Evolutionary conservation across 2,797 vertebrate species (phyloP).

Genomic region (Ataeniobius toweri): DNA sequence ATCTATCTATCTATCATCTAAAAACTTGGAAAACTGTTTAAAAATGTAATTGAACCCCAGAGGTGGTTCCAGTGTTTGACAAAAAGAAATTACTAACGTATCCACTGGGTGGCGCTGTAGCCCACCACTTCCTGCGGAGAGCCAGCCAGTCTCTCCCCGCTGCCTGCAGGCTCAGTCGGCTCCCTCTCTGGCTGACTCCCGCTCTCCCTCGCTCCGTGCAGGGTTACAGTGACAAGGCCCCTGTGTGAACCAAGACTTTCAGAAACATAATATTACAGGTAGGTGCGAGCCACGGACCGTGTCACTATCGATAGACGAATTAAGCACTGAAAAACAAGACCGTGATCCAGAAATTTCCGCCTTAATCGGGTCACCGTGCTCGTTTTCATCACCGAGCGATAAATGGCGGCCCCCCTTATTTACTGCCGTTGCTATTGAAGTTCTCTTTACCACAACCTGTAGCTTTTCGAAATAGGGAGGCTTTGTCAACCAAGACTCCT

Average conservation of each 20-base stretch:
- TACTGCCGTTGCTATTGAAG: conserved; percentile 65
- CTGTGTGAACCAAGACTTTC: conserved; percentile 88
- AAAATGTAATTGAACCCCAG: conserved; percentile 10
- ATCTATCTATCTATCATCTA: conserved; percentile 10
- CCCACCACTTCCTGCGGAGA: neutral
- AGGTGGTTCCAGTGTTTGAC: conserved; percentile 9
- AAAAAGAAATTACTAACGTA: conserved; percentile 21
- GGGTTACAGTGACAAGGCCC: conserved; percentile 92
- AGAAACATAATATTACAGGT: conserved; percentile 96
- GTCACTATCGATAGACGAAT: conserved; percentile 75
- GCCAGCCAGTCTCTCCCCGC: conserved; percentile 6
- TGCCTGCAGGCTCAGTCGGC: conserved; percentile 50
- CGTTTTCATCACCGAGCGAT: conserved; percentile 70
- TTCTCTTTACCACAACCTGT: conserved; percentile 65
- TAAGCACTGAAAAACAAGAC: conserved; percentile 75
- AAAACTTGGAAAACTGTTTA: conserved; percentile 8
- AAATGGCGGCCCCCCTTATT: conserved; percentile 61
- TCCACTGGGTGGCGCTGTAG: conserved; percentile 72
- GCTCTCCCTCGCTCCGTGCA: conserved; percentile 74
- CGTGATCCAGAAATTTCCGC: conserved; percentile 74
- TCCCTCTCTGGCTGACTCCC: conserved; percentile 7
- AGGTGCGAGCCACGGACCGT: conserved; percentile 88
- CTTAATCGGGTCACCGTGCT: conserved; percentile 76
- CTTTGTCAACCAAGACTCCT: conserved; percentile 63
- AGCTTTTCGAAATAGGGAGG: conserved; percentile 50